These are phyloP conservation scores for Dolichotis patagonum DNA, from an alignment of 2,113 vertebrate species.

Conservation along the genomic window DNA sequence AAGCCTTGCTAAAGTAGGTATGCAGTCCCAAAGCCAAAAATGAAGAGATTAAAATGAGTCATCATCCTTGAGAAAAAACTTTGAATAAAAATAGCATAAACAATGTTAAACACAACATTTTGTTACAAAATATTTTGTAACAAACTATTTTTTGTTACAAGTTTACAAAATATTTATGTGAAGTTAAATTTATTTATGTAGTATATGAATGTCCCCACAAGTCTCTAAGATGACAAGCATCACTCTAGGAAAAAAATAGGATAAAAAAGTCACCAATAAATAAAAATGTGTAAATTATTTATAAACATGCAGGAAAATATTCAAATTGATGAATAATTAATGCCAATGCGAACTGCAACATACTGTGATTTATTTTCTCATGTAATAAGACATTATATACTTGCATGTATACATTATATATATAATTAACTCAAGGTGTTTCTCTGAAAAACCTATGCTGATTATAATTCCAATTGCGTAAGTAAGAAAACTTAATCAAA, in stretches of 20 bases:
- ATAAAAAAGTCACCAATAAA: background rate
- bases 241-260: background rate
- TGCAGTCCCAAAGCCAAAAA: background rate
- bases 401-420: background rate
- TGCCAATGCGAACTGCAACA: background rate
- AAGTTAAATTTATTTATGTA: background rate
- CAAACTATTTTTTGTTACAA: too few relatives aligned
- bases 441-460: background rate
- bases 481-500: background rate
- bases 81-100: background rate
- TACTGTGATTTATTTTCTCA: background rate
- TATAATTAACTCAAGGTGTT: background rate
- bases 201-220: background rate
- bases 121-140: too few relatives aligned
- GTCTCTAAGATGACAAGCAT: background rate
- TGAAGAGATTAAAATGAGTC: background rate
- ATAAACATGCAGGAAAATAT: background rate
- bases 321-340: background rate
- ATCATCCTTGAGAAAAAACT: background rate
- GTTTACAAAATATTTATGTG: background rate
- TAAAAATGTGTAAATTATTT: background rate
- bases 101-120: background rate
- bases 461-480: background rate
- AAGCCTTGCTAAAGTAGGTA: background rate
- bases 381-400: background rate